Percentiles rank a stretch among this genome's conserved stretches.
These are phyloP conservation scores for Acanthopagrus latus DNA, from an alignment of 2,797 vertebrate genomes.

Conservation along the genomic window DNA sequence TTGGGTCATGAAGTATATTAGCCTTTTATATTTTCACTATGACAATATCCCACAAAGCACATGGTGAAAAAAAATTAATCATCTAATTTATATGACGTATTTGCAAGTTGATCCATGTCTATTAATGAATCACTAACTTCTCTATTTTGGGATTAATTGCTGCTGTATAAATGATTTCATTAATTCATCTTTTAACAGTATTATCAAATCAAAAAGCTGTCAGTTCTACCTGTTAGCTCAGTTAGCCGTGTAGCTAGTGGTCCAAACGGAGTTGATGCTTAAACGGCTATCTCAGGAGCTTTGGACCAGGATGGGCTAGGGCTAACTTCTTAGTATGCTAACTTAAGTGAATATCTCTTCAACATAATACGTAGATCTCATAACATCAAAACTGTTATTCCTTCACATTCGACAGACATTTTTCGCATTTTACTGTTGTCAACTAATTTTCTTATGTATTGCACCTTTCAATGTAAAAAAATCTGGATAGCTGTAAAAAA, in stretches of 20 bases:
- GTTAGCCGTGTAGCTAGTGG: too few species aligned
- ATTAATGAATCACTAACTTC: not conserved
- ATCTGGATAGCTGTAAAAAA: not conserved
- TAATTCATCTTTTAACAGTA: not conserved
- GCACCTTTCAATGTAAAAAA: not conserved
- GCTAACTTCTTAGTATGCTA: too few species aligned
- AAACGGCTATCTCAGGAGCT: too few species aligned
- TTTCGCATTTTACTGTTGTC: too few species aligned
- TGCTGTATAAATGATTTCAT: not conserved
- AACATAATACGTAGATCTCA: too few species aligned
- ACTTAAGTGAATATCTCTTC: too few species aligned
- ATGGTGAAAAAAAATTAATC: not conserved
- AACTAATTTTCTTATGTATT: too few species aligned
- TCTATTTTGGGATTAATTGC: not conserved
- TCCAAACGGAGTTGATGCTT: too few species aligned
- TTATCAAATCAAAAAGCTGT: not conserved
- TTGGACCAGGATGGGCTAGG: too few species aligned
- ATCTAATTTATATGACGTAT: not conserved
- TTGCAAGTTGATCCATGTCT: not conserved
- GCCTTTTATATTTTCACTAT: not conserved
- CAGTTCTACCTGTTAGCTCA: too few species aligned
- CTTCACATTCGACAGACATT: too few species aligned
- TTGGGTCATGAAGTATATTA: not conserved
- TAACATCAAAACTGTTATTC: too few species aligned
- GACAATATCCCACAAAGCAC: not conserved